phyloP scores from a whole-genome alignment of 2,797 vertebrate species.

The Eulemur rubriventer region DNA sequence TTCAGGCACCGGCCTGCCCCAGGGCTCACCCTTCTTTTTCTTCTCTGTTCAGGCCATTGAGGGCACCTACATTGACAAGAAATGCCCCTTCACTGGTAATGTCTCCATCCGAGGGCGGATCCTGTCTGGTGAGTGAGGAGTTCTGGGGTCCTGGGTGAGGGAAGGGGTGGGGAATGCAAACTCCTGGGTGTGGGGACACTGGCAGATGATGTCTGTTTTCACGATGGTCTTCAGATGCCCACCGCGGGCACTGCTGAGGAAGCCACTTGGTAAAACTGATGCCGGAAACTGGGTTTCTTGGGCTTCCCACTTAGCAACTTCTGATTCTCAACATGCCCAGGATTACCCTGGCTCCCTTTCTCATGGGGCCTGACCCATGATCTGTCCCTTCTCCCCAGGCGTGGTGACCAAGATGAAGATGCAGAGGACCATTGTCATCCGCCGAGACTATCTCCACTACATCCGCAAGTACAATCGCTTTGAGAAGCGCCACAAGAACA shows the following conservation, averaged over 20 bases:
- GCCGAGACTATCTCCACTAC: conserved; percentile 97
- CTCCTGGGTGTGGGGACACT: not conserved
- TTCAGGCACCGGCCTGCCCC: fast-evolving
- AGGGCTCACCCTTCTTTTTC: fast-evolving
- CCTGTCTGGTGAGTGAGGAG: conserved; percentile 89
- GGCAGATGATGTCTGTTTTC: conserved; percentile 91
- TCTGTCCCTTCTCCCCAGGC: conserved; percentile 79
- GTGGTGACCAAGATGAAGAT: conserved; percentile 99
- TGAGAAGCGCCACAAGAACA: conserved; percentile 99
- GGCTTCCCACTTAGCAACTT: not conserved
- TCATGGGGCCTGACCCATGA: not conserved
- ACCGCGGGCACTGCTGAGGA: conserved; percentile 85
- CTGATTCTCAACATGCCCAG: too few species aligned
- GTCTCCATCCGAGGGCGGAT: conserved; percentile 94
- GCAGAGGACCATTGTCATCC: conserved; percentile 97
- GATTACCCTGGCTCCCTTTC: not conserved
- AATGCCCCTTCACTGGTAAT: conserved; percentile 97
- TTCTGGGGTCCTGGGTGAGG: too few species aligned
- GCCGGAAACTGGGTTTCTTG: conserved; percentile 31
- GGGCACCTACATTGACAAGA: conserved; percentile 87
- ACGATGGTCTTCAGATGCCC: conserved; percentile 93
- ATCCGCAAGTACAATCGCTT: conserved; percentile 99
- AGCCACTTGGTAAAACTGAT: conserved; percentile 90
- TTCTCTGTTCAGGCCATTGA: conserved; percentile 88
- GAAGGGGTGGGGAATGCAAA: too few species aligned